Evolutionary conservation across 2,888 invertebrate genomes (phyloP).

Genomic region (Creontiades dilutus): DNA sequence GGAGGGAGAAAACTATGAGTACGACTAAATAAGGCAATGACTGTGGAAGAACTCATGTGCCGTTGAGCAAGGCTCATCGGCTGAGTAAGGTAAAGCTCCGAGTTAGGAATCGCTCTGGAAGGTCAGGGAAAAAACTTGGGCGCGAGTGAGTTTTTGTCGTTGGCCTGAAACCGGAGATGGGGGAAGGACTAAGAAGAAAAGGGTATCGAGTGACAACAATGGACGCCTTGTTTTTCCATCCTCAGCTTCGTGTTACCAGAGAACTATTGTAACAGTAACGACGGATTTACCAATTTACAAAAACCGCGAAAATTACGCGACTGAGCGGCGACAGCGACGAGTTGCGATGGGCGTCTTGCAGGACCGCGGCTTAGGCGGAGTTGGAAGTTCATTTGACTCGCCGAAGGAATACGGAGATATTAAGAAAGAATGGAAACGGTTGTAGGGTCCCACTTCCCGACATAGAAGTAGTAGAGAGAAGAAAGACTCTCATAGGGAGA

Average conservation of each 20-base stretch:
- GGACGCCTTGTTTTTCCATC: neutral
- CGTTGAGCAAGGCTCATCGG: neutral
- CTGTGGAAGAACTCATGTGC: neutral
- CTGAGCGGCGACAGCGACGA: neutral
- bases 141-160: constrained; percentile 4
- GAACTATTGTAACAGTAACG: neutral
- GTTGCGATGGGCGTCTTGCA: neutral
- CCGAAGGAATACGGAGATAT: neutral
- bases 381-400: neutral
- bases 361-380: neutral
- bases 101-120: neutral
- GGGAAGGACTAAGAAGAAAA: neutral
- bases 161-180: constrained; percentile 20
- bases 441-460: no score
- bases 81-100: constrained; percentile 17
- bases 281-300: neutral
- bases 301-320: neutral
- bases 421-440: neutral
- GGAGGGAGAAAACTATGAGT: neutral
- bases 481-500: no score
- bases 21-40: neutral
- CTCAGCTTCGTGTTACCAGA: neutral
- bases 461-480: no score
- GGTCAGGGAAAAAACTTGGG: neutral
- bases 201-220: constrained; percentile 9